Percentiles rank a stretch among this genome's conserved stretches.
phyloP scores from a whole-genome alignment of 2,797 vertebrate genomes.

The Sus cebifrons region DNA sequence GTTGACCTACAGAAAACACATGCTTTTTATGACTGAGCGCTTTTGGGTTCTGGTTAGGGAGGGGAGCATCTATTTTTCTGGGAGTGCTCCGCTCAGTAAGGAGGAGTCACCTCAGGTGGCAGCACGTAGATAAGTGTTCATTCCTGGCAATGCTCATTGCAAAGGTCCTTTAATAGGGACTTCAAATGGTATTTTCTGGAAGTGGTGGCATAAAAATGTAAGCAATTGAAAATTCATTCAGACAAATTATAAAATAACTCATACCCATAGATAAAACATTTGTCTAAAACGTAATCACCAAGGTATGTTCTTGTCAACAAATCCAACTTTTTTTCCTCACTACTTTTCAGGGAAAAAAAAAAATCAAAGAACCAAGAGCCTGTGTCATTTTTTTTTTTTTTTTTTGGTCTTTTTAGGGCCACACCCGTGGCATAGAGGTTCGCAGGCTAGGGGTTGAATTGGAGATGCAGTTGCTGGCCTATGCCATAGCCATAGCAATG shows the following conservation, averaged over 20 bases:
- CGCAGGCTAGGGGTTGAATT: too few relatives aligned
- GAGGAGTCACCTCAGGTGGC: not conserved
- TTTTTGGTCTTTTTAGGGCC: too few relatives aligned
- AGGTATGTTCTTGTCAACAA: not conserved
- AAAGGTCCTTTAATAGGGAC: not conserved
- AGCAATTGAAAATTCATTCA: conserved; percentile 43
- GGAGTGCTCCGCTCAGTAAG: not conserved
- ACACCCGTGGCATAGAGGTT: too few relatives aligned
- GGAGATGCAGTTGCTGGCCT: too few relatives aligned
- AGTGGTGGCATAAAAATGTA: conserved; percentile 25
- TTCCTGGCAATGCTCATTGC: not conserved
- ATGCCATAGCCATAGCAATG: too few relatives aligned
- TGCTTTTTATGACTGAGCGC: not conserved
- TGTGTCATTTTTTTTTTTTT: conserved; percentile 12
- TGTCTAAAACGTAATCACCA: not conserved
- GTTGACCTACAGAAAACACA: not conserved
- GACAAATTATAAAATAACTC: not conserved
- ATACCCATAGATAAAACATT: not conserved
- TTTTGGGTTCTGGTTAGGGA: not conserved
- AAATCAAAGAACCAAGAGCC: not conserved
- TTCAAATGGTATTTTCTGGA: not conserved
- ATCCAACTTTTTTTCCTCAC: not conserved
- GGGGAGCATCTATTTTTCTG: not conserved
- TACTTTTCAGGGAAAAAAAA: not conserved
- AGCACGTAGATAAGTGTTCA: not conserved